phyloP scores from a whole-genome alignment of 2,888 invertebrate species.

The Tuberolachnus salignus region DNA sequence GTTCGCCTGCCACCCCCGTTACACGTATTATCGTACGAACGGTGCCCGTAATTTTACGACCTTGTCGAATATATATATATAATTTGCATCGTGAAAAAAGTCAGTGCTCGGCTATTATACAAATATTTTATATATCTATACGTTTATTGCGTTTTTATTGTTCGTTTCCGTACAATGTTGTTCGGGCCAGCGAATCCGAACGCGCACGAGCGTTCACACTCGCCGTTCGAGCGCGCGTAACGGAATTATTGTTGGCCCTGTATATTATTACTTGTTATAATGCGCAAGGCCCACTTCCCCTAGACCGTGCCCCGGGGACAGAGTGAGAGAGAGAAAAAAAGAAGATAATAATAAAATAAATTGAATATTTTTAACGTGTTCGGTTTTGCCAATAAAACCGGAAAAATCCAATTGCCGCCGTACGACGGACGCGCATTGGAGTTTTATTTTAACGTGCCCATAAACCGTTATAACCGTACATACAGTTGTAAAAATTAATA shows the following conservation, averaged over 20 bases:
- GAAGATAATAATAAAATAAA: slow-evolving; percentile 48
- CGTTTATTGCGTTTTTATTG: slow-evolving; percentile 37
- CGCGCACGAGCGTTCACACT: background rate
- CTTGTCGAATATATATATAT: slow-evolving; percentile 30
- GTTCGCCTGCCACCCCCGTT: too few relatives aligned
- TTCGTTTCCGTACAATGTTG: slow-evolving; percentile 19
- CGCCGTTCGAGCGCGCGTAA: slow-evolving; percentile 12
- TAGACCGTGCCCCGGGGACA: too few relatives aligned
- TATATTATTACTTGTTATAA: too few relatives aligned
- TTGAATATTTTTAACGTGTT: slow-evolving; percentile 50
- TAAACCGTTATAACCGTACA: slow-evolving; percentile 40
- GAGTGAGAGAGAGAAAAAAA: too few relatives aligned
- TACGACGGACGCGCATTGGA: background rate
- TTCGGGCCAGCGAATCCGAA: background rate
- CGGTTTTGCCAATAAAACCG: slow-evolving; percentile 49
- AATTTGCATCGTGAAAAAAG: slow-evolving; percentile 52
- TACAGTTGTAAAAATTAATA: too few relatives aligned
- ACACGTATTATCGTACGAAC: background rate
- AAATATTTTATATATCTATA: too few relatives aligned
- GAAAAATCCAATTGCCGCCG: slow-evolving; percentile 29
- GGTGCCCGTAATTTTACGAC: slow-evolving; percentile 45
- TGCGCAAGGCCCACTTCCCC: too few relatives aligned
- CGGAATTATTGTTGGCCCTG: slow-evolving; percentile 3
- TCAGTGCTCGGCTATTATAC: too few relatives aligned
- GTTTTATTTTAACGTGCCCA: slow-evolving; percentile 39